Evolutionary conservation across 2,888 invertebrate species (phyloP).

Genomic region (Drosophila infuscata): DNA sequence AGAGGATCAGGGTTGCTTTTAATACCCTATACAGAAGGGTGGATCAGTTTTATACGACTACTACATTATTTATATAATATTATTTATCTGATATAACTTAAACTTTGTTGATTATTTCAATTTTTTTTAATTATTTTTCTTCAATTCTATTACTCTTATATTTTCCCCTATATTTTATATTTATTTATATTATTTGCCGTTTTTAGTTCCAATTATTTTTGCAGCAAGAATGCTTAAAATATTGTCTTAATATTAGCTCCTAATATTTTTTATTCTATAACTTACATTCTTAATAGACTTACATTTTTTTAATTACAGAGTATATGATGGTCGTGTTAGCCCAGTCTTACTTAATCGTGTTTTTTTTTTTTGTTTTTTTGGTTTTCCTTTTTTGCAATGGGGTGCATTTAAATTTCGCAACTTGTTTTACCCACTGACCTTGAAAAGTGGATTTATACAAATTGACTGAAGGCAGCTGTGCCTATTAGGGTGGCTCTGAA

Average conservation of each 20-base stretch:
- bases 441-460: slow-evolving; percentile 82
- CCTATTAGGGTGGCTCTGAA: slow-evolving; percentile 54
- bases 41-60: neutral
- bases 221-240: neutral
- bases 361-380: slow-evolving; percentile 30
- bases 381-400: slow-evolving; percentile 30
- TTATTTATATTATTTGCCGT: neutral
- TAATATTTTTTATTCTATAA: neutral
- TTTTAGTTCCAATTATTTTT: neutral
- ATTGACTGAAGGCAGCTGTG: slow-evolving; percentile 67
- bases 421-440: slow-evolving; percentile 84
- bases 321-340: neutral
- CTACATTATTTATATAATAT: neutral
- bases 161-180: neutral
- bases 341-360: neutral
- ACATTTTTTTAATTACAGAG: slow-evolving; percentile 6
- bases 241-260: neutral
- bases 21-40: slow-evolving; percentile 33
- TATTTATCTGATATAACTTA: neutral
- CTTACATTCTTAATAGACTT: neutral
- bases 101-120: neutral
- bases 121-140: too few relatives aligned
- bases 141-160: neutral
- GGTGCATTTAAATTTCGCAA: slow-evolving; percentile 68
- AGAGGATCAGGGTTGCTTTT: slow-evolving; percentile 38